A percentile compares a stretch with the other conserved stretches of the same genome.
Conservation (phyloP, 2,888 invertebrate genomes). For the Drosophila paramelanica region DNA sequence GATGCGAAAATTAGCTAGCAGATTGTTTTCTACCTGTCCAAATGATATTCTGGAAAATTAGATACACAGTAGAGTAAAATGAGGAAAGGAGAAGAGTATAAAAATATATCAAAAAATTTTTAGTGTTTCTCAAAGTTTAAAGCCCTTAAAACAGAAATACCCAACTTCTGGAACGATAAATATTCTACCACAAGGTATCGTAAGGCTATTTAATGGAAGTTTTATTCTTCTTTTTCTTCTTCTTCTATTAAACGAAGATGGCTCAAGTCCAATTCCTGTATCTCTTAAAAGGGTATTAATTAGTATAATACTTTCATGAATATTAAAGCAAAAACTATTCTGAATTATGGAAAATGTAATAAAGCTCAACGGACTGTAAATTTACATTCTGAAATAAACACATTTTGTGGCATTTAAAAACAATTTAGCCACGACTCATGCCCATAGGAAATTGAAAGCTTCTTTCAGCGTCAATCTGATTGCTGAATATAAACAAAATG, state of each 20-base stretch:
- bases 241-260: too few relatives aligned
- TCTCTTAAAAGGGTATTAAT: background rate
- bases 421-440: slow-evolving; percentile 11
- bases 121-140: too few relatives aligned
- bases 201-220: too few relatives aligned
- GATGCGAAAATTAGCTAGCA: background rate
- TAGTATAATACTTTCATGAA: background rate
- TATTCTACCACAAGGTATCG: too few relatives aligned
- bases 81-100: background rate
- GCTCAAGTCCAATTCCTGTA: too few relatives aligned
- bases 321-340: background rate
- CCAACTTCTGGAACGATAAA: too few relatives aligned
- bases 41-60: slow-evolving; percentile 1
- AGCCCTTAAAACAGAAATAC: too few relatives aligned
- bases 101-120: background rate
- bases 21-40: slow-evolving; percentile 7
- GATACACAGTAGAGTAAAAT: background rate
- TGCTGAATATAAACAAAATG: background rate
- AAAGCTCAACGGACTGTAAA: slow-evolving; percentile 7
- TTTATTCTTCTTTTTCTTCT: too few relatives aligned
- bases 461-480: background rate
- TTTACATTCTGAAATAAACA: slow-evolving; percentile 12
- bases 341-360: slow-evolving; percentile 10
- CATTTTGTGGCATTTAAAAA: slow-evolving; percentile 13
- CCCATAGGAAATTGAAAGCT: slow-evolving; percentile 21